phyloP scores from a whole-genome alignment of 1,140 invertebrate species.

The Apocrypta bakeri region DNA sequence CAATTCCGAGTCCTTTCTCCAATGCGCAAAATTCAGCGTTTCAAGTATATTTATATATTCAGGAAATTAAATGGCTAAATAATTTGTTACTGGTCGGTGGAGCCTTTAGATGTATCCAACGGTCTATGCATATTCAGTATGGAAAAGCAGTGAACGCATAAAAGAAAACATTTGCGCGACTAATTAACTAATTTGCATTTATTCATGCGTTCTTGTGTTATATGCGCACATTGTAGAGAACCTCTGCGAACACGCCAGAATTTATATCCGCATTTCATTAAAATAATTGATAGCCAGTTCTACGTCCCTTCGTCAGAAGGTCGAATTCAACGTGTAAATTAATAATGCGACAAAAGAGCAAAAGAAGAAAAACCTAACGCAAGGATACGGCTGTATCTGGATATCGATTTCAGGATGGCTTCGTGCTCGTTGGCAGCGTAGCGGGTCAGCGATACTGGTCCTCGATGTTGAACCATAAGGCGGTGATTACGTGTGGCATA shows the following conservation, averaged over 20 bases:
- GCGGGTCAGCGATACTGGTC: conserved; percentile 99
- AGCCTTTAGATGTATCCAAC: not conserved
- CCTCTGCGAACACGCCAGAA: not conserved
- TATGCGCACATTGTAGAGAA: not conserved
- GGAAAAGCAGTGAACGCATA: not conserved
- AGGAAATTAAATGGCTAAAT: too few species aligned
- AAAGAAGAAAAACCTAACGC: not conserved
- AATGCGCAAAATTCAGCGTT: too few species aligned
- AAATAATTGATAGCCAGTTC: not conserved
- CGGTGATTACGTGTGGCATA: conserved; percentile 95
- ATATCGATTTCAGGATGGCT: conserved; percentile 84
- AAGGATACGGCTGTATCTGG: not conserved
- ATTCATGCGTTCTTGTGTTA: conserved; percentile 10
- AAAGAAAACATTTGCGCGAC: not conserved
- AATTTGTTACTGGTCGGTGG: not conserved
- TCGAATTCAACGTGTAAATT: too few species aligned
- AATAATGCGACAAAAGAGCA: too few species aligned
- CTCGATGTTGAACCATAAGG: conserved; percentile 95
- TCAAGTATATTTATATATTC: too few species aligned
- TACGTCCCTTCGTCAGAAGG: too few species aligned
- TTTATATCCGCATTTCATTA: not conserved
- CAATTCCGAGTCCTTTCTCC: too few species aligned
- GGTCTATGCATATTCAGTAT: not conserved
- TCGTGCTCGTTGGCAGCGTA: conserved; percentile 96
- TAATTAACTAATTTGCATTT: conserved; percentile 22